Percentiles rank a stretch among this genome's conserved stretches.
Evolutionary conservation across 2,113 vertebrate genomes (phyloP).

Genomic region (Steatornis caripensis): DNA sequence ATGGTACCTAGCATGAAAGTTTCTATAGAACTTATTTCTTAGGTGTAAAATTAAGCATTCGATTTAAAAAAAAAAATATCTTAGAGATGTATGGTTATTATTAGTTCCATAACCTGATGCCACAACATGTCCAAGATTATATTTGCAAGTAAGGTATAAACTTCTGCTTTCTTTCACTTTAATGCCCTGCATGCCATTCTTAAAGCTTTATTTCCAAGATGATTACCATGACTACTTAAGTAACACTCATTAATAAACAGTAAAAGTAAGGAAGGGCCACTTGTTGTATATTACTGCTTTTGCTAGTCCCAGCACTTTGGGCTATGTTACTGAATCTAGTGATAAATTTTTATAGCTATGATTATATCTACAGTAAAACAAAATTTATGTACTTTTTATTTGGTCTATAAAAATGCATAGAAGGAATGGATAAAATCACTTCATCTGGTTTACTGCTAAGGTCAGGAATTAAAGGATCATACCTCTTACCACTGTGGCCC

Average conservation of each 20-base stretch:
- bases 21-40: background rate
- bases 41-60: background rate
- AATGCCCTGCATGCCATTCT: background rate
- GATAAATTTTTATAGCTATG: constrained; percentile 56
- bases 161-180: background rate
- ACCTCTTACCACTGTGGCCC: background rate
- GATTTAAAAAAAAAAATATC: background rate
- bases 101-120: background rate
- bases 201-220: background rate
- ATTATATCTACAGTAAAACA: constrained; percentile 40
- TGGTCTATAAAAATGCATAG: constrained; percentile 29
- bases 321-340: constrained; percentile 20
- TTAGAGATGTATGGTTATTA: background rate
- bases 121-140: background rate
- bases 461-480: background rate
- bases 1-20: background rate
- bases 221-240: background rate
- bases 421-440: background rate
- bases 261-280: background rate
- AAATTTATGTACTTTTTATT: constrained; percentile 55
- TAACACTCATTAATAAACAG: background rate
- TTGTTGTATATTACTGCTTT: background rate
- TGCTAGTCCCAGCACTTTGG: background rate
- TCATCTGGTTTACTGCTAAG: background rate
- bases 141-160: background rate